Percentiles rank a stretch among this genome's conserved stretches.
Evolutionary conservation across 2,888 invertebrate genomes (phyloP).

Genomic region (Beris morrisii): DNA sequence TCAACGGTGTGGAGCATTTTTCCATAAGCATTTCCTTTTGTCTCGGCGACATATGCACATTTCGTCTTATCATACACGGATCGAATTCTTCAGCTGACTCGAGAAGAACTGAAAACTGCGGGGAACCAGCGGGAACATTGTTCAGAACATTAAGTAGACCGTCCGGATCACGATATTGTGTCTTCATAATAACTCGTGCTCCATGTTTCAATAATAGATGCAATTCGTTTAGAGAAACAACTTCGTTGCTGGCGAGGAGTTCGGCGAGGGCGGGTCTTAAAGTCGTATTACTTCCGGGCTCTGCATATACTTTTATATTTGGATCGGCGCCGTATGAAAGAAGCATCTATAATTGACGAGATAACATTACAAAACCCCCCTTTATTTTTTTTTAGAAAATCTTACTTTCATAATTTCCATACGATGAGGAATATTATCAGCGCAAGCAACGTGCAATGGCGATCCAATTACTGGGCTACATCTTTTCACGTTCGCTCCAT

Average conservation of each 20-base stretch:
- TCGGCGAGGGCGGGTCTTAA: constrained; percentile 80
- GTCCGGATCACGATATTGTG: constrained; percentile 80
- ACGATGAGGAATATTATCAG: constrained; percentile 74
- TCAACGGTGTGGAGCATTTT: constrained; percentile 67
- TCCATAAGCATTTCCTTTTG: constrained; percentile 69
- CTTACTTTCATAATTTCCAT: constrained; percentile 62
- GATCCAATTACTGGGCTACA: constrained; percentile 80
- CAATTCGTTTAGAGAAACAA: constrained; percentile 68
- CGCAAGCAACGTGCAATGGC: constrained; percentile 80
- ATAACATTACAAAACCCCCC: not conserved
- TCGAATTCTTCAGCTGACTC: constrained; percentile 79
- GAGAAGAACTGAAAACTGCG: constrained; percentile 67
- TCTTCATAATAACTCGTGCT: constrained; percentile 75
- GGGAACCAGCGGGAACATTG: constrained; percentile 60
- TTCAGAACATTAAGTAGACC: constrained; percentile 80
- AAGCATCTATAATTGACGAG: constrained; percentile 59
- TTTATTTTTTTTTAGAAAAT: not conserved
- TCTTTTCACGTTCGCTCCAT: constrained; percentile 77
- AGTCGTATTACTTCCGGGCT: constrained; percentile 66
- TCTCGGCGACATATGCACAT: constrained; percentile 64
- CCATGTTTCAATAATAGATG: constrained; percentile 73
- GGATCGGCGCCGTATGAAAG: constrained; percentile 74
- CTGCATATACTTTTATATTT: constrained; percentile 73
- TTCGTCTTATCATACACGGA: constrained; percentile 76
- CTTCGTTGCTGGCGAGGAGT: constrained; percentile 75